Evolutionary conservation across 2,797 vertebrate genomes (phyloP).

Genomic region (Brotogeris chrysoptera): DNA sequence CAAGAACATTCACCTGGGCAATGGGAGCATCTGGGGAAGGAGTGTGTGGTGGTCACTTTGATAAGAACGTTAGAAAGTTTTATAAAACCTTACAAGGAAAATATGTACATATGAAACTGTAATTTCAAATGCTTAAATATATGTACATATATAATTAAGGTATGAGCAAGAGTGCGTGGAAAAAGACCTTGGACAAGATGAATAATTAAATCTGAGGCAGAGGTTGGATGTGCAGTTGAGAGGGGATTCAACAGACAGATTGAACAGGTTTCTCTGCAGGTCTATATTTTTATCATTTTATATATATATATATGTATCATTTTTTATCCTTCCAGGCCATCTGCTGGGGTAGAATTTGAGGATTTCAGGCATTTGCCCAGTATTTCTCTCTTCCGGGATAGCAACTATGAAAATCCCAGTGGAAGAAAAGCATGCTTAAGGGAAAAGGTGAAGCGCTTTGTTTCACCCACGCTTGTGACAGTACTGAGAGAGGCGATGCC

Average conservation of each 20-base stretch:
- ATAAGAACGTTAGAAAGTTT: not conserved
- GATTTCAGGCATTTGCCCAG: not conserved
- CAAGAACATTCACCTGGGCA: not conserved
- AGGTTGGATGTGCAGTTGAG: not conserved
- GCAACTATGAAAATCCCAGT: accelerated
- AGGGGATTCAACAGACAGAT: not conserved
- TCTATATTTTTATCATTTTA: too few relatives aligned
- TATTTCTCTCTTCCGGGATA: accelerated
- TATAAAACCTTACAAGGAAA: not conserved
- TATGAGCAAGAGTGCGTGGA: not conserved
- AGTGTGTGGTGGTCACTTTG: not conserved
- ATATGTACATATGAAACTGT: not conserved
- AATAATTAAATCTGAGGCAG: not conserved
- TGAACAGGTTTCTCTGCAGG: not conserved
- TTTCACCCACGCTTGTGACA: accelerated
- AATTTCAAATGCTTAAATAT: not conserved
- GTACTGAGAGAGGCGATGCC: accelerated
- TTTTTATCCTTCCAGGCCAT: not conserved
- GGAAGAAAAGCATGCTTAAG: not conserved
- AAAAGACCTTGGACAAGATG: not conserved
- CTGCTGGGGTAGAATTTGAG: not conserved
- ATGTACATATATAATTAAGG: not conserved
- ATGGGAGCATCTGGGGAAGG: not conserved
- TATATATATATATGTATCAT: too few relatives aligned
- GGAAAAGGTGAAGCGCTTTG: accelerated